Conservation (phyloP, 2,888 invertebrate genomes). For the Yponomeuta malinellus region DNA sequence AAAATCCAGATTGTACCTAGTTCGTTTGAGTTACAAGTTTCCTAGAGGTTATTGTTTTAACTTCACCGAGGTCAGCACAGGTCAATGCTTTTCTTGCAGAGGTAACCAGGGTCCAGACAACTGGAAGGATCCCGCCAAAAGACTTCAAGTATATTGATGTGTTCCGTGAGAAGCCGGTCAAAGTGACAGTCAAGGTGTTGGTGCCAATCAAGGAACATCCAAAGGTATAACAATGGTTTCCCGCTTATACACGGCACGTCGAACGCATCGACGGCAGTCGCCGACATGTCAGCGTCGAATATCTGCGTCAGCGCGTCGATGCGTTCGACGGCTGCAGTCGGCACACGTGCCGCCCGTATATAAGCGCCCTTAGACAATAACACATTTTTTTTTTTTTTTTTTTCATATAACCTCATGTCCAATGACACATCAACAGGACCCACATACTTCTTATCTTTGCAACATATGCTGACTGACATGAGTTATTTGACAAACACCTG, state of each 20-base stretch:
- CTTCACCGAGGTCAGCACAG: neutral
- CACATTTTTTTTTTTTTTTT: too few relatives aligned
- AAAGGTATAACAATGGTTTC: conserved; percentile 63
- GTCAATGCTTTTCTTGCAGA: conserved; percentile 68
- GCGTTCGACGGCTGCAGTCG: too few relatives aligned
- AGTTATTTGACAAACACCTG: too few relatives aligned
- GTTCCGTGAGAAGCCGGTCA: conserved; percentile 83
- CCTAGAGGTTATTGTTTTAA: neutral
- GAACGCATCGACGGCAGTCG: too few relatives aligned
- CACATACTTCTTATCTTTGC: too few relatives aligned
- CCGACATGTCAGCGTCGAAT: neutral
- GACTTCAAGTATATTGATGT: conserved; percentile 85
- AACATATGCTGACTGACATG: too few relatives aligned
- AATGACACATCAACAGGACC: too few relatives aligned
- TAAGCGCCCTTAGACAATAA: neutral
- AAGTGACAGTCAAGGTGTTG: conserved; percentile 82
- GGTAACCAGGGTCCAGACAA: conserved; percentile 82
- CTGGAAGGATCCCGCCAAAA: conserved; percentile 79
- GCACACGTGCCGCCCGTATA: too few relatives aligned
- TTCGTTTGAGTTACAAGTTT: neutral
- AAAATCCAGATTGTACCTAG: too few relatives aligned
- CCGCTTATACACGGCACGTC: too few relatives aligned
- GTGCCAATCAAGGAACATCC: conserved; percentile 85
- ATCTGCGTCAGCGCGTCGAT: neutral
- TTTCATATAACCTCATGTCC: neutral